Percentiles rank a stretch among this genome's conserved stretches.
Evolutionary conservation across 1,140 invertebrate genomes (phyloP).

Genomic region (Ostrea denselamellosa): DNA sequence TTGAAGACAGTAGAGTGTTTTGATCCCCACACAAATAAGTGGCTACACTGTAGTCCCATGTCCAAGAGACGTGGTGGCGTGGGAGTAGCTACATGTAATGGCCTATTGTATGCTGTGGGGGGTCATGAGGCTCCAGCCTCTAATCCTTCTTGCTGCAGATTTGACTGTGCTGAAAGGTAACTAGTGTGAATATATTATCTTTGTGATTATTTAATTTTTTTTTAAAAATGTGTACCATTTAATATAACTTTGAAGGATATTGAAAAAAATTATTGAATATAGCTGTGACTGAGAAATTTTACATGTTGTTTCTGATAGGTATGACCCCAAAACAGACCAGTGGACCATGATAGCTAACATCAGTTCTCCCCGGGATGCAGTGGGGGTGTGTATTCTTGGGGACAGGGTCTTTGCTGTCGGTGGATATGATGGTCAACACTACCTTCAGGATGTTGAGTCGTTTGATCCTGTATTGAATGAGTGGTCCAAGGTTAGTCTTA

Average conservation of each 20-base stretch:
- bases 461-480: conserved; percentile 78
- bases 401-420: conserved; percentile 78
- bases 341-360: conserved; percentile 79
- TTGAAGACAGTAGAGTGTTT: conserved; percentile 89
- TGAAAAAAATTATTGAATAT: no score
- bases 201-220: no score
- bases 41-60: conserved; percentile 91
- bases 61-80: conserved; percentile 84
- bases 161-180: conserved; percentile 79
- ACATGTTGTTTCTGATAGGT: conserved; percentile 61
- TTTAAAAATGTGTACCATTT: no score
- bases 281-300: no score
- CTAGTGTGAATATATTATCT: neutral
- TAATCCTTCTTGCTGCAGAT: conserved; percentile 88
- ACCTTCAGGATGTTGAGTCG: conserved; percentile 78
- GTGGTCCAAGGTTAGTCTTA: conserved; percentile 75
- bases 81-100: conserved; percentile 87
- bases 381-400: conserved; percentile 77
- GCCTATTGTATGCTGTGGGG: conserved; percentile 83
- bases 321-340: conserved; percentile 79
- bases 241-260: no score
- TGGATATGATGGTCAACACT: conserved; percentile 78
- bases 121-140: conserved; percentile 78
- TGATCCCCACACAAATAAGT: conserved; percentile 92
- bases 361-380: conserved; percentile 76